These are phyloP conservation scores for Leucopternis melanops DNA, from an alignment of 2,113 vertebrate genomes.

Conservation along the genomic window DNA sequence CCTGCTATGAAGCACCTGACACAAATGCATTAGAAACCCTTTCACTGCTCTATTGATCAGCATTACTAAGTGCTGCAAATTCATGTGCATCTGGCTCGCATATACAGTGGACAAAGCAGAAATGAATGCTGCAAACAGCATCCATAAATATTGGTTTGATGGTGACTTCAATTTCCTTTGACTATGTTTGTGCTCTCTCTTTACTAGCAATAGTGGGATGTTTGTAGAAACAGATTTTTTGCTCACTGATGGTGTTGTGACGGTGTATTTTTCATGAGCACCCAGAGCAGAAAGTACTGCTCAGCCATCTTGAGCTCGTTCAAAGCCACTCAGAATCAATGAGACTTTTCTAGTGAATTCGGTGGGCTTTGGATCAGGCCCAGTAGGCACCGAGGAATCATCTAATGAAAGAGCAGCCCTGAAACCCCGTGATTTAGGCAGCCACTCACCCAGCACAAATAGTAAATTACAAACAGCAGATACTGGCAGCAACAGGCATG, in stretches of 20 bases:
- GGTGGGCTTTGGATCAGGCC: neutral
- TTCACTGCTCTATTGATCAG: neutral
- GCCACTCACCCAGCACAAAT: conserved; percentile 11
- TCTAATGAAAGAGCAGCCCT: neutral
- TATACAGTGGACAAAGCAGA: neutral
- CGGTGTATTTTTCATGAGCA: neutral
- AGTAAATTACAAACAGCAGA: conserved; percentile 32
- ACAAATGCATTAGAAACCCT: neutral
- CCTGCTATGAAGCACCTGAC: neutral
- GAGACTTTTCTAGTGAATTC: neutral
- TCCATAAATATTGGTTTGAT: neutral
- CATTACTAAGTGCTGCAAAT: neutral
- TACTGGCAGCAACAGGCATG: conserved; percentile 14
- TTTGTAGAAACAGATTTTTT: neutral
- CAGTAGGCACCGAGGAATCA: neutral
- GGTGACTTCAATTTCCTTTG: neutral
- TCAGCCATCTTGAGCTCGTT: neutral
- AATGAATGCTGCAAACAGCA: neutral
- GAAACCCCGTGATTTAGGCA: neutral
- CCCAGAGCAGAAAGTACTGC: neutral
- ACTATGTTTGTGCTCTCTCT: neutral
- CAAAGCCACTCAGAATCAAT: neutral
- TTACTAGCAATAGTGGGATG: neutral
- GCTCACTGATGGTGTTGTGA: neutral
- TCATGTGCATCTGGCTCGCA: neutral